Evolutionary conservation across 1,140 invertebrate species (phyloP), one percentile per base, ranked within the genome.

Genomic region (Caenorhabditis inopinata): DNA sequence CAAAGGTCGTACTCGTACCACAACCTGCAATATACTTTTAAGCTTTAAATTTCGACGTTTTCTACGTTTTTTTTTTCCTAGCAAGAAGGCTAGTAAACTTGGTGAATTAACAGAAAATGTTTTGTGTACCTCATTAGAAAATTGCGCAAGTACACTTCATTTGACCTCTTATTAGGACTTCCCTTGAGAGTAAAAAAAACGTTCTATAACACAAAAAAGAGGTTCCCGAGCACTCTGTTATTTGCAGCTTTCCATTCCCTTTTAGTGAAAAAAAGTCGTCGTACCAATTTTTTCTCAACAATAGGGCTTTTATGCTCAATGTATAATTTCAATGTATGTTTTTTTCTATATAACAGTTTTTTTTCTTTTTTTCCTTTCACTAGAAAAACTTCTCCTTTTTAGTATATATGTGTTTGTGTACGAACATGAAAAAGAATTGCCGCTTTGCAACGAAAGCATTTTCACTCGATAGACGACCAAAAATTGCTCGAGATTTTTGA

Each of bases 1-100:
- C 78, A 91, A 80, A 14, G 91, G 91, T 25, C 91, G 88, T 23
- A 91, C 89, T 38, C 91, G 86, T 32, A 91, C 86, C 62, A 89
- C 90, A 45, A 91, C 91, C 92, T 92, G 49, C 51, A 68, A 68
- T 32, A 7, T 42, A 14, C 38, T n/a, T n/a, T n/a, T 42, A 42
- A 42, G 14, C 38, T 42, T 7, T 42, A 42, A 42, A 42, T 42
- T 42, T 42, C 5, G 5, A 42, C 38, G 38, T 5, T 42, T 5
- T 42, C 5, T 42, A 42, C 5, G 5, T 42, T 42, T 42, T 42
- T 42, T 42, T n/a, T n/a, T n/a, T n/a, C n/a, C n/a, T n/a, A n/a
- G n/a, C n/a, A n/a, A n/a, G n/a, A n/a, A n/a, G n/a, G n/a, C n/a
- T n/a, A n/a, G n/a, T n/a, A n/a, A n/a, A n/a, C n/a, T n/a, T n/a